Evolutionary conservation across 2,797 vertebrate genomes (phyloP).

Genomic region (Momotus momota): DNA sequence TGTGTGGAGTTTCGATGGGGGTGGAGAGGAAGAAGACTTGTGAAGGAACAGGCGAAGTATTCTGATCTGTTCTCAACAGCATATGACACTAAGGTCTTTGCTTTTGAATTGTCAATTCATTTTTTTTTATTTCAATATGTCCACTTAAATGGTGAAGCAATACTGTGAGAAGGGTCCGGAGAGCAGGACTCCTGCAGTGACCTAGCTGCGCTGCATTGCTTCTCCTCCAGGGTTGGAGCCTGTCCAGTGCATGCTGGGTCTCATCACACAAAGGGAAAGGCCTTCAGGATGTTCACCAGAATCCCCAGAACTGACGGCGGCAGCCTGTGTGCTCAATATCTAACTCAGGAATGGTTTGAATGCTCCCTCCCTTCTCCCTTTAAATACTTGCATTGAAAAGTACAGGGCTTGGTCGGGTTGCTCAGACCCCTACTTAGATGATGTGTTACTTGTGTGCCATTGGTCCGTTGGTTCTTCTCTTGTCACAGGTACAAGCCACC

Average conservation of each 20-base stretch:
- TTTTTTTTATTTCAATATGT: neutral
- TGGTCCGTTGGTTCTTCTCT: neutral
- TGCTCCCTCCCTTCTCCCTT: neutral
- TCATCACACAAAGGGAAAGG: neutral
- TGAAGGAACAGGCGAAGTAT: neutral
- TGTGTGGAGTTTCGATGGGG: neutral
- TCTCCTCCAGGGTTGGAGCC: neutral
- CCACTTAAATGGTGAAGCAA: neutral
- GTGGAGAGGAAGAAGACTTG: neutral
- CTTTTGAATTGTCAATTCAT: neutral
- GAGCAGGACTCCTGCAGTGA: neutral
- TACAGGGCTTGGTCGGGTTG: accelerated
- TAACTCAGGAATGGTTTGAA: neutral
- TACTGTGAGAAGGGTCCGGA: neutral
- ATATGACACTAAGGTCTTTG: neutral
- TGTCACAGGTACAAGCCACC: neutral
- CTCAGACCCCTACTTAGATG: neutral
- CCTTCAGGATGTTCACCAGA: neutral
- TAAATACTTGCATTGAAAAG: neutral
- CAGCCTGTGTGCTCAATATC: neutral
- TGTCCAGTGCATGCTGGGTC: neutral
- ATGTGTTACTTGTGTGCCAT: neutral
- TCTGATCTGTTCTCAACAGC: neutral
- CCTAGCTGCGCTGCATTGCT: neutral
- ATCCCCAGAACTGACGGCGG: neutral